Percentiles rank a stretch among this genome's conserved stretches.
Conservation (phyloP, 2,113 vertebrate species). For the Hemicordylus capensis region DNA sequence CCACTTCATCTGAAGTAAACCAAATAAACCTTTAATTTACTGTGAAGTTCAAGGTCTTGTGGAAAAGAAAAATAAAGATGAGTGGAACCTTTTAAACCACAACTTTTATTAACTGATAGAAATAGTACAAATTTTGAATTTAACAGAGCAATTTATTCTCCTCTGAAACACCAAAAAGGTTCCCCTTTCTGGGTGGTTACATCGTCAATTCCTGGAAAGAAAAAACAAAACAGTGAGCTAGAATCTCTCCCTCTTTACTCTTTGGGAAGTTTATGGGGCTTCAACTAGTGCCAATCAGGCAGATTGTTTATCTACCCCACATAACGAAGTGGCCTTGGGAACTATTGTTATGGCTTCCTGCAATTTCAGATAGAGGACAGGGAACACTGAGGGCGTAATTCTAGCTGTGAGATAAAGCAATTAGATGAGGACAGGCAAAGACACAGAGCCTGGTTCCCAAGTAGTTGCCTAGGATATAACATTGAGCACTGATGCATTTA, state of each 20-base stretch:
- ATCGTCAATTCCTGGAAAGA: slow-evolving; percentile 93
- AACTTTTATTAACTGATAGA: slow-evolving; percentile 97
- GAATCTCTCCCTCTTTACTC: fast-evolving
- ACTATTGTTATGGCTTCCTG: background rate
- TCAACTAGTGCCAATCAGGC: background rate
- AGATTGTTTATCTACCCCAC: background rate
- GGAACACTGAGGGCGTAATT: background rate
- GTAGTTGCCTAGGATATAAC: slow-evolving; percentile 27
- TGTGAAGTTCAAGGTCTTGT: background rate
- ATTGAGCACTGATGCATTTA: slow-evolving; percentile 1
- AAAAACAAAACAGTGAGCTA: slow-evolving; percentile 21
- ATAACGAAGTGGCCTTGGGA: background rate
- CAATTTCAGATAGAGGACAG: background rate
- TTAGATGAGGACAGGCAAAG: slow-evolving; percentile 4
- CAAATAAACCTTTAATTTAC: too few species aligned
- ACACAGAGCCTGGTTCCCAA: background rate
- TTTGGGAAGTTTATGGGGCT: background rate
- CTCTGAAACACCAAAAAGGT: slow-evolving; percentile 73
- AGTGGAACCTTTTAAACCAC: slow-evolving; percentile 79
- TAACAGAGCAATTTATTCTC: slow-evolving; percentile 82
- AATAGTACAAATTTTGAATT: slow-evolving; percentile 96
- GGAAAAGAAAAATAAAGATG: background rate
- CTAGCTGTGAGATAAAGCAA: slow-evolving; percentile 2
- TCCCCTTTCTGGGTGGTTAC: slow-evolving; percentile 78
- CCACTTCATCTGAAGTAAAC: too few species aligned